phyloP scores from a whole-genome alignment of 2,888 invertebrate species.

The Folsomia candida region DNA sequence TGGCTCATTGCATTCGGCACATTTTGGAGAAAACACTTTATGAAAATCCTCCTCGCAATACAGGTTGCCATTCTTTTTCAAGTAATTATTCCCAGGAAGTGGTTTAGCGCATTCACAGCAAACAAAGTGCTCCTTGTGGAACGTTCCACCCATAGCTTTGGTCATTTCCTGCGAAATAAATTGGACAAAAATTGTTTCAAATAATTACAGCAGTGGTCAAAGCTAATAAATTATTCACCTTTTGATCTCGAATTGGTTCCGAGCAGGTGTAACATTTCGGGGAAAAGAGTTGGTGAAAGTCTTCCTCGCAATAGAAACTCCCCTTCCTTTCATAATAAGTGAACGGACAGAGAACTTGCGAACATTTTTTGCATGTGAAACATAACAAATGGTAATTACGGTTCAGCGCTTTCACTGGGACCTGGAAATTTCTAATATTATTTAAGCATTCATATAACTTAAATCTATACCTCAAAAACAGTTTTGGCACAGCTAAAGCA shows the following conservation, averaged over 20 bases:
- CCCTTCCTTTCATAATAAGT: constrained; percentile 42
- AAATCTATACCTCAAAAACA: constrained; percentile 38
- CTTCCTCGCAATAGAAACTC: constrained; percentile 41
- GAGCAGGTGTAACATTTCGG: constrained; percentile 45
- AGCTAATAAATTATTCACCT: constrained; percentile 29
- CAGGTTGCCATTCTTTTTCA: constrained; percentile 42
- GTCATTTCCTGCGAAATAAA: constrained; percentile 40
- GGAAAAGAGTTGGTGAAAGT: constrained; percentile 41
- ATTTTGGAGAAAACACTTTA: constrained; percentile 40
- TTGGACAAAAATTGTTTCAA: neutral
- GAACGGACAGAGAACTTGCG: constrained; percentile 43
- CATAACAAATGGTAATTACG: constrained; percentile 45
- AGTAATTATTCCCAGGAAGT: constrained; percentile 40
- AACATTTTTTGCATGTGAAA: constrained; percentile 48
- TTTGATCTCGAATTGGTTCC: constrained; percentile 42
- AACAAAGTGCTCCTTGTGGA: constrained; percentile 46
- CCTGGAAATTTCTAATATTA: constrained; percentile 17
- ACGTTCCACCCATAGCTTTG: constrained; percentile 44
- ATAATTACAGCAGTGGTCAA: neutral
- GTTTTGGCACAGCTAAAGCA: constrained; percentile 45
- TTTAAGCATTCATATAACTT: neutral
- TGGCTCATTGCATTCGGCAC: constrained; percentile 43
- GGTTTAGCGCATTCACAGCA: constrained; percentile 45
- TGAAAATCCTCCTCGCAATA: constrained; percentile 48
- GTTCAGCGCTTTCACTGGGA: constrained; percentile 39